Evolutionary conservation across 2,113 vertebrate species (phyloP), one percentile per base, ranked within the genome.

Genomic region (Siniperca chuatsi): DNA sequence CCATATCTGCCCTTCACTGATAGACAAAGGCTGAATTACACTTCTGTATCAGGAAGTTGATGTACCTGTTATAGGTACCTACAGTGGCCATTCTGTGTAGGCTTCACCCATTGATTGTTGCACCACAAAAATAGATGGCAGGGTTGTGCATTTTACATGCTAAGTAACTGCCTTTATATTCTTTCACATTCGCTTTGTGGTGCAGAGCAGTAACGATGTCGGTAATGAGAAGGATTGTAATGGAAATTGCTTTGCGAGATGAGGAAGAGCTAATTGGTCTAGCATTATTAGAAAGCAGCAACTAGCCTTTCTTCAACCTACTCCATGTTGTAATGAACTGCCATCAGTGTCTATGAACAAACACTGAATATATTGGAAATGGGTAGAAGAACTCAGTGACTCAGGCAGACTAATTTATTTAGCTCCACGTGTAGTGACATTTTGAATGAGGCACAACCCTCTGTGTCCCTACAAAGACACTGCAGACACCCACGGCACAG

Each of bases 261-360:
- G n/a, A 74, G 33, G 23, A 81, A 54, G 40, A 61, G 35, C 50
- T 71, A 80, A 83, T 72, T 66, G 70, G 55, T 74, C 23, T 6
- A 20, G 13, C 13, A 61, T 25, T 72, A 52, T 77, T 20, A 33
- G 37, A 11, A 25, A 66, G 33, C 37, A 52, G 57, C 20, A 54
- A 69, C 20, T 67, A 23, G 52, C 25, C 44, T 64, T 33, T 68
- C 50, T 67, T 75, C 40, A 35, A 46, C 48, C 29, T 58, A 29
- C 18, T 64, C 25, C 9, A 7, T 61, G 18, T 61, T 62, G 9
- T 65, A 25, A 48, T 79, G 33, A 6, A 71, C 2, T 13, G 10
- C 15, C 55, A 64, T 25, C 13, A 42, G n/a, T 69, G 54, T 66
- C 55, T 54, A 21, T 65, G 35, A 52, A 42, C 15, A 54, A 68